Evolutionary conservation across 92 coral and sea anemone species (phyloP), one percentile per base, ranked within the genome.

Genomic region (Siderastrea radians): DNA sequence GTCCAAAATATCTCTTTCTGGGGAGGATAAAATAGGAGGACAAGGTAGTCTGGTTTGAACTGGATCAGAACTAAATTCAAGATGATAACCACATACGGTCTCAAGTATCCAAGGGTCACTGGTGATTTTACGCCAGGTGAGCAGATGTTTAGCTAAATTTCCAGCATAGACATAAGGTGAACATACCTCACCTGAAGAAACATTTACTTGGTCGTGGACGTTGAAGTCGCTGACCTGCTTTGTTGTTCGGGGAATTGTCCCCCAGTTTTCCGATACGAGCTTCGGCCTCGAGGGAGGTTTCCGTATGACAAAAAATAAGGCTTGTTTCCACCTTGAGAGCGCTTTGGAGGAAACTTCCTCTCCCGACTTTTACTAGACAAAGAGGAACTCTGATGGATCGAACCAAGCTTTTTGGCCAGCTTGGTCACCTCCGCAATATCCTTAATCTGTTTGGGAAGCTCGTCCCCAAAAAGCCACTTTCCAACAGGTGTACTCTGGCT

Each of bases 361-460:
- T 0, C 72, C 72, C 26, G 72, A 13, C 51, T 64, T 13, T 49
- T 79, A 51, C 68, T 79, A 2, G 96, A 70, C 63, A 90, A 83
- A 26, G 38, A 26, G 38, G 38, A 26, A 26, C 38, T 26, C 38
- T 26, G 38, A 26, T 26, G 38, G 38, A 26, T 26, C 38, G 38
- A 26, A 26, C 38, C 38, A 26, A 72, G 53, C 60, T n/a, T 87
- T 74, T 72, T 91, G 13, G 96, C 57, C 48, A 90, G 81, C 75
- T 88, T 93, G 84, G 88, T 93, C 26, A 94, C 93, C 82, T 88
- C 91, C 1, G 89, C 91, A 16, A 94, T 91, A 7, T 90, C 92
- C 55, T 90, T 90, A 12, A 93, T 93, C 67, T 93, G 90, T 45
- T 93, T 87, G 46, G 94, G 96, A 4, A 91, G 60, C 68, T 94